Evolutionary conservation across 92 coral and sea anemone species (phyloP), one percentile per base, ranked within the genome.

Genomic region (Anthopleura xanthogrammica): DNA sequence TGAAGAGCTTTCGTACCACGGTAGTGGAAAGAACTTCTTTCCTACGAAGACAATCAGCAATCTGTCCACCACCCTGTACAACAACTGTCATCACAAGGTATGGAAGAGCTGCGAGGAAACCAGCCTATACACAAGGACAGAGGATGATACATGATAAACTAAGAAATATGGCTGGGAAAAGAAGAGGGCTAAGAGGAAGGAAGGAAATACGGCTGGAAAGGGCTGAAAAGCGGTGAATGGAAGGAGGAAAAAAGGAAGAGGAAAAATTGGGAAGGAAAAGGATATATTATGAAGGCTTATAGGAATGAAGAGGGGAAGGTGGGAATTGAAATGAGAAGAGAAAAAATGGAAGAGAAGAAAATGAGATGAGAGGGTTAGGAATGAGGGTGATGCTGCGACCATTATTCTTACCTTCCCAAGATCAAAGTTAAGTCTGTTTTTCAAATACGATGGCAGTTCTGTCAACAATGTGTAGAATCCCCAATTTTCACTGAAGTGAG

Each of bases 401-500:
- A 5, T 6, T 62, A 1, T 62, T 62, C 39, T 85, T 77, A 95
- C 98, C 66, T 82, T 79, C 48, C 88, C 84, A 52, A 95, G 75
- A 82, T 95, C 94, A 83, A 95, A 94, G 22, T 90, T 62, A 36
- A 95, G 98, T 41, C 91, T 89, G 83, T 94, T 84, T 79, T 95
- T 95, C 55, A 95, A 85, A 60, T 90, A 95, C n/a, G 94, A 90
- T 20, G 98, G 98, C 64, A 95, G 65, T 48, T 94, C 97, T 2
- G 98, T 95, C 60, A 95, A 78, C 79, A 95, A 79, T 13, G 98
- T 95, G 91, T 95, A 95, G 80, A 90, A 95, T 60, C 98, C 98
- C 98, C 98, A 95, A 85, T 95, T 95, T 81, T 95, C 98, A 20
- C 95, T 84, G 83, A 95, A 95, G 78, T 95, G 98, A 77, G 98